Percentiles rank a stretch among this genome's conserved stretches.
Conservation (phyloP, 2,888 invertebrate species). For the Dasysyrphus albostriatus region DNA sequence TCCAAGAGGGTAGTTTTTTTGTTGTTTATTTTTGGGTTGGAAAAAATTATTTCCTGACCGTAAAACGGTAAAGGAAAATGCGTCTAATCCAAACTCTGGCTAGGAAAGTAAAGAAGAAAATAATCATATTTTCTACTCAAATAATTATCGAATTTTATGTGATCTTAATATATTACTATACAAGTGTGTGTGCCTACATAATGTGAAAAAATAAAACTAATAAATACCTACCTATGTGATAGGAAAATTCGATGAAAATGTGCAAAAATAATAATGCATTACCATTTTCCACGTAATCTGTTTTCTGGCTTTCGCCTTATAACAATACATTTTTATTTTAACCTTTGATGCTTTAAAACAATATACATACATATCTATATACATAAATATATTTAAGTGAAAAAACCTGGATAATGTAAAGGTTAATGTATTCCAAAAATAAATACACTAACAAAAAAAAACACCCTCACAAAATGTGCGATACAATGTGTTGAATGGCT, state of each 20-base stretch:
- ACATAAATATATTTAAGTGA: not conserved
- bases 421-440: slow-evolving; percentile 24
- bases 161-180: no score
- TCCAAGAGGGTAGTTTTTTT: slow-evolving; percentile 36
- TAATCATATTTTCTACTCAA: no score
- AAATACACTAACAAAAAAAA: not conserved
- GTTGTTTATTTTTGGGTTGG: not conserved
- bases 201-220: no score
- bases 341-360: not conserved
- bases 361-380: not conserved
- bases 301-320: no score
- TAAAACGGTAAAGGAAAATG: not conserved
- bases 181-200: no score
- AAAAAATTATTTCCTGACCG: slow-evolving; percentile 25
- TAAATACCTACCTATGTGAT: no score
- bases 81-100: not conserved
- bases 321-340: not conserved
- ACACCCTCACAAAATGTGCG: slow-evolving; percentile 20
- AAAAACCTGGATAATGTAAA: not conserved
- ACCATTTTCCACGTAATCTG: no score
- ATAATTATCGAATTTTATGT: no score
- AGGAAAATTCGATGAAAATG: no score
- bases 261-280: no score
- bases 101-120: no score
- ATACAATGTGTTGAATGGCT: not conserved